These are phyloP conservation scores for Papilio polytes DNA, from an alignment of 1,140 invertebrate genomes.

Conservation along the genomic window DNA sequence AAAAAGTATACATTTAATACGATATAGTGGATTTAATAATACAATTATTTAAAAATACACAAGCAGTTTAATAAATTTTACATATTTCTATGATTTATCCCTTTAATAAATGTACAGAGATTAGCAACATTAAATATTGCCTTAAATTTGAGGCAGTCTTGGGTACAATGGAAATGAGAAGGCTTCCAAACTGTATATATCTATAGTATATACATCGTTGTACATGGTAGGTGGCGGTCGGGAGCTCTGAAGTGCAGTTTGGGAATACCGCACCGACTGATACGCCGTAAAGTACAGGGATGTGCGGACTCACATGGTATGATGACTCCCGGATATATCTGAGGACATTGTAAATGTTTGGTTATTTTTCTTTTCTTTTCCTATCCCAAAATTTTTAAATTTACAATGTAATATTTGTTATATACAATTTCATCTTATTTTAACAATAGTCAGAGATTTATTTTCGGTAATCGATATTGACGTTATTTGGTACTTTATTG, in stretches of 20 bases:
- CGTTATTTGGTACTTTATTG: not conserved
- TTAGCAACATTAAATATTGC: not conserved
- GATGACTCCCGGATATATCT: constrained; percentile 44
- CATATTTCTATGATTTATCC: not conserved
- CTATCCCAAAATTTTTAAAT: not conserved
- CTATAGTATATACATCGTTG: constrained; percentile 50
- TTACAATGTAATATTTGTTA: not conserved
- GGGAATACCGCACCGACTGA: constrained; percentile 82
- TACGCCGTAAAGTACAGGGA: constrained; percentile 73
- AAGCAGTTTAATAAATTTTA: not conserved
- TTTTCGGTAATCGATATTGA: not conserved
- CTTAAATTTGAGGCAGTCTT: constrained; percentile 1
- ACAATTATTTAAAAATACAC: not conserved
- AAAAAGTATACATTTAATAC: not conserved
- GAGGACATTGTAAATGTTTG: constrained; percentile 43
- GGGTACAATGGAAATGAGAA: constrained; percentile 25
- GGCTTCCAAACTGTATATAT: constrained; percentile 48
- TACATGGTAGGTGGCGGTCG: constrained; percentile 53
- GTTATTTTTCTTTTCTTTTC: not conserved
- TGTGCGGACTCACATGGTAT: constrained; percentile 40
- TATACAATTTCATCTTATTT: too few species aligned
- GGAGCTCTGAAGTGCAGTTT: constrained; percentile 81
- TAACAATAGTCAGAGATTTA: too few species aligned
- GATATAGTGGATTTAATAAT: too few species aligned
- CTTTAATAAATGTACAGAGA: not conserved